phyloP scores from a whole-genome alignment of 2,797 vertebrate species.

The Tragopan temminckii region DNA sequence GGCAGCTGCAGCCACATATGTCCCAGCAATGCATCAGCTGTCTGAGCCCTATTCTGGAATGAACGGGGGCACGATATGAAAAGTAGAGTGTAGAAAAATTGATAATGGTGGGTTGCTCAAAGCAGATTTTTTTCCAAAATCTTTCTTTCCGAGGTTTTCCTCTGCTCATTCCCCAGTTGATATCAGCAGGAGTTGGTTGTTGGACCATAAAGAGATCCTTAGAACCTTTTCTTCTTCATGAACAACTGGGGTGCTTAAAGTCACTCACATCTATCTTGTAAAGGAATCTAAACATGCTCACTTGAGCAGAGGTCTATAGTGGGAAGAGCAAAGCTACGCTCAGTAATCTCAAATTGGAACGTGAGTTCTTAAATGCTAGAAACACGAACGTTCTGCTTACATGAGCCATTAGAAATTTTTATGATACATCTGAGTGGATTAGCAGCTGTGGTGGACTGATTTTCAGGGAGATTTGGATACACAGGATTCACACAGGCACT shows the following conservation, averaged over 20 bases:
- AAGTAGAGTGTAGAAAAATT: background rate
- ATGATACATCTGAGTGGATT: background rate
- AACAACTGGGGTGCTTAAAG: background rate
- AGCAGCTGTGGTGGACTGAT: background rate
- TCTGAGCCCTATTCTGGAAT: background rate
- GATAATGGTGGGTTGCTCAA: background rate
- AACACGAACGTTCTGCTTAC: background rate
- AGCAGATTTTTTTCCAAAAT: background rate
- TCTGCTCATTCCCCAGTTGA: background rate
- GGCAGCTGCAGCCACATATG: background rate
- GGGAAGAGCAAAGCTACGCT: background rate
- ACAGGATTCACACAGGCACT: rapidly evolving
- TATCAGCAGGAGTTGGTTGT: background rate
- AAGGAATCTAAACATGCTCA: background rate
- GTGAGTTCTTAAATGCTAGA: background rate
- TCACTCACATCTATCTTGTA: background rate
- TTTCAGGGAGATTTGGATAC: background rate
- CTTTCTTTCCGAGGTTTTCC: background rate
- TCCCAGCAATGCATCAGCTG: background rate
- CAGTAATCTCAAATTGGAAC: background rate
- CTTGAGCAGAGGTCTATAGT: background rate
- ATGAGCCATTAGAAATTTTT: background rate
- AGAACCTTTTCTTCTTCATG: background rate
- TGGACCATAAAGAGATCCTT: background rate
- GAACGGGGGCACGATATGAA: background rate